Conservation (phyloP, 2,113 vertebrate genomes). For the Pogona vitticeps region DNA sequence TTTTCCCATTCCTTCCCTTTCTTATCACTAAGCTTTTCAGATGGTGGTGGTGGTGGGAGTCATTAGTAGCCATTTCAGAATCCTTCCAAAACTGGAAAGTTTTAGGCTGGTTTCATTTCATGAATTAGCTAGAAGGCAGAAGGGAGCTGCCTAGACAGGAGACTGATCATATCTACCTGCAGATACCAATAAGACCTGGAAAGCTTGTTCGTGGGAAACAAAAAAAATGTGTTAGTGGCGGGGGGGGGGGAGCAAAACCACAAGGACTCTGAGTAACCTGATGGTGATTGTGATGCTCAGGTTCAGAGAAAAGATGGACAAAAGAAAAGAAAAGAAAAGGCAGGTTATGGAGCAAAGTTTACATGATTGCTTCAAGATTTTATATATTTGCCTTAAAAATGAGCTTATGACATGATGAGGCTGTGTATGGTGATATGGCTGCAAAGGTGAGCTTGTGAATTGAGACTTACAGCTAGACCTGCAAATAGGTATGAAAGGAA, state of each 20-base stretch:
- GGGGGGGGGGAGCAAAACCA: not conserved
- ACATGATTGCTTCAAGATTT: conserved; percentile 18
- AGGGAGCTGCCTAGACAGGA: conserved; percentile 38
- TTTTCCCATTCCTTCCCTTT: not conserved
- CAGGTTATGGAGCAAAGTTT: not conserved
- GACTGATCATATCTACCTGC: conserved; percentile 36
- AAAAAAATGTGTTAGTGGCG: not conserved
- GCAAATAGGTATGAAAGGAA: not conserved
- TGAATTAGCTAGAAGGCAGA: conserved; percentile 20
- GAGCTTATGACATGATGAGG: not conserved
- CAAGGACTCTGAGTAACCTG: not conserved
- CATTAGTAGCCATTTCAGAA: conserved; percentile 42
- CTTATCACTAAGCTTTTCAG: not conserved
- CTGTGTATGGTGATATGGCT: not conserved
- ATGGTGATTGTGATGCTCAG: not conserved
- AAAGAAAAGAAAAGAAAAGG: not conserved
- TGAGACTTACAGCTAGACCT: not conserved
- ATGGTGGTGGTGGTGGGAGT: not conserved
- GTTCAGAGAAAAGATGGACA: not conserved
- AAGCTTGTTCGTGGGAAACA: conserved; percentile 10
- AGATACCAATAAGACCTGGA: not conserved
- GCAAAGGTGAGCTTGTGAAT: not conserved
- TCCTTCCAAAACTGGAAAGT: conserved; percentile 13
- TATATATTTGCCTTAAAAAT: conserved; percentile 35
- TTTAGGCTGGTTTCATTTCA: conserved; percentile 19